phyloP scores from a whole-genome alignment of 2,797 vertebrate species.

The Syngnathus rostellatus region DNA sequence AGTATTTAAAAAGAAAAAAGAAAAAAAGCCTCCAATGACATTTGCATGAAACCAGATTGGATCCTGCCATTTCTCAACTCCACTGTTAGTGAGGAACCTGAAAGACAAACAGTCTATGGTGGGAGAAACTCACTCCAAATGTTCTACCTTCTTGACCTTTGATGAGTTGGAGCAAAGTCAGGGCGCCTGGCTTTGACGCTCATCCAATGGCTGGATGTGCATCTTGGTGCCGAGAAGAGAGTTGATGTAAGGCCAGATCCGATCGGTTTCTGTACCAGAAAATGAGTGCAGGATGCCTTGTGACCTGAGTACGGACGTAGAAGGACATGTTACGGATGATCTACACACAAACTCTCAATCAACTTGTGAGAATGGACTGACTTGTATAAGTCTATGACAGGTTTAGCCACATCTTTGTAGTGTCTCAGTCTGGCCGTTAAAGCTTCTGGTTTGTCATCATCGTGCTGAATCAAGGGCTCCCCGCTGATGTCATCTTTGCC shows the following conservation, averaged over 20 bases:
- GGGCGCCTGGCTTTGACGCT: conserved; percentile 49
- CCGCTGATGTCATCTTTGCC: conserved; percentile 84
- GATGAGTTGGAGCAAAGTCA: conserved; percentile 29
- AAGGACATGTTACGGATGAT: not conserved
- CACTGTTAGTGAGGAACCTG: not conserved
- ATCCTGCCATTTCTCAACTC: not conserved
- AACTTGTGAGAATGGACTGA: conserved; percentile 56
- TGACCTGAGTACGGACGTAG: conserved; percentile 60
- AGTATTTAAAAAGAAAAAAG: not conserved
- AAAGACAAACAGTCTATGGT: conserved; percentile 3
- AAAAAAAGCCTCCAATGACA: not conserved
- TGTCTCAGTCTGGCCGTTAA: conserved; percentile 81
- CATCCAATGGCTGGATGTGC: conserved; percentile 54
- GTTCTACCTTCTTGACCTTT: conserved; percentile 7
- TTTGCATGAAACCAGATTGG: not conserved
- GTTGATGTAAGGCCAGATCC: conserved; percentile 92
- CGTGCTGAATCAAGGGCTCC: conserved; percentile 81
- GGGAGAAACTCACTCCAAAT: conserved; percentile 9
- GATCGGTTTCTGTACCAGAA: conserved; percentile 91
- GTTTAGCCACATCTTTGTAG: conserved; percentile 92
- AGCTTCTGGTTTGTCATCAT: conserved; percentile 86
- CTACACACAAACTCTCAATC: not conserved
- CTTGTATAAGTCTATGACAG: conserved; percentile 90
- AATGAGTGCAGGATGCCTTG: conserved; percentile 87
- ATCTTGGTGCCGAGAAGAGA: conserved; percentile 82